These are phyloP conservation scores for Scolopax mira DNA, from an alignment of 2,113 vertebrate species.

Conservation along the genomic window DNA sequence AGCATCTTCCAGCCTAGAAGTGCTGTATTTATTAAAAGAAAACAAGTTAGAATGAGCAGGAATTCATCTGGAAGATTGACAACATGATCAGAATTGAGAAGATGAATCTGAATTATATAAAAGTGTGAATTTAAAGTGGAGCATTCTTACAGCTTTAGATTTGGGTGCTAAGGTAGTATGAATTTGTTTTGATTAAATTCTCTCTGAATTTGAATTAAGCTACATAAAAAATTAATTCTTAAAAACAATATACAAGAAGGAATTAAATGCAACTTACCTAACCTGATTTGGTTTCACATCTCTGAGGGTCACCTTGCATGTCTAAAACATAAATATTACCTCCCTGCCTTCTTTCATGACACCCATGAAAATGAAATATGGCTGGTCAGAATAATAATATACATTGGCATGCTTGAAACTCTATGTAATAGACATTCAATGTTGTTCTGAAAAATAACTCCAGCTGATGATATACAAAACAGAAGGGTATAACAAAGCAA, in stretches of 20 bases:
- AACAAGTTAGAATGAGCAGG: background rate
- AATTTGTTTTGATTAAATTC: background rate
- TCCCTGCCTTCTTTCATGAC: background rate
- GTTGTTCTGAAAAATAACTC: conserved; percentile 17
- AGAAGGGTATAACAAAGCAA: background rate
- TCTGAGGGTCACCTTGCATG: background rate
- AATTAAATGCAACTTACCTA: background rate
- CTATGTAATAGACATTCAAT: background rate
- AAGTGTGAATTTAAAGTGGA: background rate
- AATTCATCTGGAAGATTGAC: background rate
- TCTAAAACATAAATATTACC: background rate
- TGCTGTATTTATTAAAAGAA: background rate
- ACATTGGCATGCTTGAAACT: background rate
- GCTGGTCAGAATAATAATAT: background rate
- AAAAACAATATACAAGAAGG: background rate
- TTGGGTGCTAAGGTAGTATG: background rate
- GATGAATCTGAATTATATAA: background rate
- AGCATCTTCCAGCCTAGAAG: background rate
- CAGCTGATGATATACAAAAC: background rate
- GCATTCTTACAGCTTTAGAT: background rate
- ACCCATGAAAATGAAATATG: background rate
- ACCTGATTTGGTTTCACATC: background rate
- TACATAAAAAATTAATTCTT: background rate
- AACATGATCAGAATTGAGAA: background rate
- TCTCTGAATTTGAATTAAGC: background rate